A percentile compares a stretch with the other conserved stretches of the same genome.
Conservation (phyloP, 2,113 vertebrate species). For the Ageneiosus marmoratus region DNA sequence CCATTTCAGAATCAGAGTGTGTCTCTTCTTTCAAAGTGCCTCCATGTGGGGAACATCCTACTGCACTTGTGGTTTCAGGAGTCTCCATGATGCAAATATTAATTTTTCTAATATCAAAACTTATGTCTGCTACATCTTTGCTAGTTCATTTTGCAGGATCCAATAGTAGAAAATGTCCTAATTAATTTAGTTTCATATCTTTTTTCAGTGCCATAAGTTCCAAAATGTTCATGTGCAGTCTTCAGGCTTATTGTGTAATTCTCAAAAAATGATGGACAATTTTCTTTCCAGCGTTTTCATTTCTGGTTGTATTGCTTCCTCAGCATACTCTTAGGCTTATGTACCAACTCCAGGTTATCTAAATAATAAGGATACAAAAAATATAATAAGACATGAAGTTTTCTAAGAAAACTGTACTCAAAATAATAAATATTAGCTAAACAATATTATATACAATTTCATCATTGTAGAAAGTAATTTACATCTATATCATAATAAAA, state of each 20-base stretch:
- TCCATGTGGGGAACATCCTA: constrained; percentile 79
- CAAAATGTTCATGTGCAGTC: not conserved
- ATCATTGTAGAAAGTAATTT: not conserved
- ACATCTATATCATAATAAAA: not conserved
- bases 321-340: constrained; percentile 17
- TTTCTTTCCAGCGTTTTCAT: constrained; percentile 36
- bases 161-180: constrained; percentile 4
- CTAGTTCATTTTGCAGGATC: constrained; percentile 54
- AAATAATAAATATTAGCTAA: not conserved
- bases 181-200: constrained; percentile 1
- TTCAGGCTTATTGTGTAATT: constrained; percentile 3
- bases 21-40: constrained; percentile 42
- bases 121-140: constrained; percentile 47
- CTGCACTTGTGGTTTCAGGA: constrained; percentile 84
- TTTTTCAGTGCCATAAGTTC: constrained; percentile 33
- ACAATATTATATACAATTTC: no score
- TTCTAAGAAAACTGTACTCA: not conserved
- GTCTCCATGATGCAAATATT: constrained; percentile 90
- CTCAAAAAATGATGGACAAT: constrained; percentile 24
- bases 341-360: constrained; percentile 41
- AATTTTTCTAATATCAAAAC: constrained; percentile 47
- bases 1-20: constrained; percentile 33
- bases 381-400: not conserved
- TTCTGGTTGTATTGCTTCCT: constrained; percentile 18
- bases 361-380: constrained; percentile 8